Conservation (phyloP, 1,140 invertebrate genomes). For the Drosophila busckii region DNA sequence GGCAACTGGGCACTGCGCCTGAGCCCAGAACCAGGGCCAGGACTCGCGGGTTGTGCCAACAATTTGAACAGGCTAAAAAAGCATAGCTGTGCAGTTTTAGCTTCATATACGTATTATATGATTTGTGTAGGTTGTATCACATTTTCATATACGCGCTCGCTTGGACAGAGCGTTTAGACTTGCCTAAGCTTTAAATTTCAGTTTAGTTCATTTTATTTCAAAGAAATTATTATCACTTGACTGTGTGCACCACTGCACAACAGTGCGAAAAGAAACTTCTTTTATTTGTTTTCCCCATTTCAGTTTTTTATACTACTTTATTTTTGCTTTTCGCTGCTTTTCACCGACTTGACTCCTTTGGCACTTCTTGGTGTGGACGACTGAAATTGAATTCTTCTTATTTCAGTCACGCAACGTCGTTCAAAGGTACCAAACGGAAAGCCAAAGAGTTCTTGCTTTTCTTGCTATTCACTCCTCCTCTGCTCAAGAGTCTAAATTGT, state of each 20-base stretch:
- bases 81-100: no score
- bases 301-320: background rate
- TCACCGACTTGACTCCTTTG: constrained; percentile 6
- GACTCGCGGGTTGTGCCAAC: no score
- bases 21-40: no score
- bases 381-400: constrained; percentile 31
- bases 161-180: no score
- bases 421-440: constrained; percentile 21
- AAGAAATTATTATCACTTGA: constrained; percentile 11
- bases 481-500: constrained; percentile 8
- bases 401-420: constrained; percentile 32
- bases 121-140: constrained; percentile 22
- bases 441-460: constrained; percentile 15
- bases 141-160: background rate
- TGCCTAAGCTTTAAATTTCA: no score
- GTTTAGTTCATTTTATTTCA: no score
- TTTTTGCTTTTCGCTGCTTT: constrained; percentile 1
- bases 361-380: no score
- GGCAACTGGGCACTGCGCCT: no score
- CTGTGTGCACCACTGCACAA: constrained; percentile 8
- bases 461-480: background rate
- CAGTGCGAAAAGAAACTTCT: constrained; percentile 3
- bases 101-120: no score
- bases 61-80: no score
- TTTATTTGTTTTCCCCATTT: background rate